Base-by-base conservation (phyloP, 92 coral and sea anemone genomes). In the Palythoa caribaeorum region DNA sequence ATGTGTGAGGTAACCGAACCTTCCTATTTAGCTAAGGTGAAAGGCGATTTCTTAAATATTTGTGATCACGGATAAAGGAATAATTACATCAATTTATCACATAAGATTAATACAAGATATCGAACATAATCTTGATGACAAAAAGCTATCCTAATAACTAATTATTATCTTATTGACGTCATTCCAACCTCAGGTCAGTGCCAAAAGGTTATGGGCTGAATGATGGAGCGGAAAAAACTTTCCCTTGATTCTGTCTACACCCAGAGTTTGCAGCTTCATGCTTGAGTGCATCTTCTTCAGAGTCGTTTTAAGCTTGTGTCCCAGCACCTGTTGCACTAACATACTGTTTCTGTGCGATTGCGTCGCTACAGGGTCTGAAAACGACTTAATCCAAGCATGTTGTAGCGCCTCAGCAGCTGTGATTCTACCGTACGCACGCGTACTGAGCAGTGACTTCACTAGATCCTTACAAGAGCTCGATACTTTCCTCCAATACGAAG, bases 141-240 rank as follows among this genome's bases (percentile, higher is more conserved):
- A 44, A 44, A 44, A 44, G 6, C 6, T 44, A 44, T 44, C 50
- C 2, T 44, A 3, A 11, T 11, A 8, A 55, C 62, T 15, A 55
- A 15, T 55, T 55, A 55, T 55, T 9, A 55, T 55, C 62, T 8
- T 8, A 9, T 2, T 8, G 3, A 0, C 11, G 3, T 3, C 17
- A 6, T 55, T 15, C 17, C 11, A 8, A 38, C 15, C 19, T 75
- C 47, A 78, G 37, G 79, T 89, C 19, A 90, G 87, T 15, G 90
- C 89, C 36, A 93, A 69, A 71, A 95, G 84, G 48, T 95, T 93
- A 71, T 94, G 95, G 20, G 98, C 98, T 40, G 98, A 95, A 52
- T 93, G 96, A 73, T 95, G 95, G 12, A 93, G 93, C 0, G 98
- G 98, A 50, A 93, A 95, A 71, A 89, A 95, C 76, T 91, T 93